Conservation (phyloP, 2,797 vertebrate species). For the Mionectes olivaceus region DNA sequence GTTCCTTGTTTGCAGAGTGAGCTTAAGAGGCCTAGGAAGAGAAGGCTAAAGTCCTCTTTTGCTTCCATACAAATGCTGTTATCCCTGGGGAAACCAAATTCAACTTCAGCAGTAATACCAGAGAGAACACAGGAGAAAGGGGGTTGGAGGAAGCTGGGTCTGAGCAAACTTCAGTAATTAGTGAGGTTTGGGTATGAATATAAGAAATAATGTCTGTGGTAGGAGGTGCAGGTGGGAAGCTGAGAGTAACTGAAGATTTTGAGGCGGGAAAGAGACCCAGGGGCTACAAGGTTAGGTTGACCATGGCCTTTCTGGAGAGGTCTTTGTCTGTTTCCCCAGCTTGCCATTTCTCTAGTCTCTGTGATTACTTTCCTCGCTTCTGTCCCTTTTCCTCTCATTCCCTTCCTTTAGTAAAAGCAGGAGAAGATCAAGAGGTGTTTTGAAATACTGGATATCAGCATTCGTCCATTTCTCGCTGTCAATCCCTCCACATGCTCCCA, state of each 20-base stretch:
- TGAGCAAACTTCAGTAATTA: not conserved
- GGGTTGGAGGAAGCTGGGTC: not conserved
- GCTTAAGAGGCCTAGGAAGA: not conserved
- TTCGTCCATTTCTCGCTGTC: not conserved
- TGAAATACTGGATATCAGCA: not conserved
- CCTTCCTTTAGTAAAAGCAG: not conserved
- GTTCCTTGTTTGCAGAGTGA: not conserved
- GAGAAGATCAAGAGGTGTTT: not conserved
- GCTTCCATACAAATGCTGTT: rapidly evolving
- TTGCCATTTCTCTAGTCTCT: not conserved
- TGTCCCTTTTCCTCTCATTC: not conserved
- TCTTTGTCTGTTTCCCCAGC: not conserved
- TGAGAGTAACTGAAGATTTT: not conserved
- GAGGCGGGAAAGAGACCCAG: not conserved
- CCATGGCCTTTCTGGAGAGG: not conserved
- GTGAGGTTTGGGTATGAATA: not conserved
- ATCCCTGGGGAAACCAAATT: not conserved
- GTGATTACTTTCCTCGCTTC: not conserved
- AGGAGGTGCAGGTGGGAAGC: not conserved
- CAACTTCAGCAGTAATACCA: not conserved
- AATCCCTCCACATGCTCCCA: not conserved
- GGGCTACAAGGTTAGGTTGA: not conserved
- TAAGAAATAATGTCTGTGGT: not conserved
- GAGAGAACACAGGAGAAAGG: not conserved
- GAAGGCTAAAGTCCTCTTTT: not conserved